Evolutionary conservation across 2,888 invertebrate species (phyloP), one percentile per base, ranked within the genome.

Genomic region (Apamea crenata): DNA sequence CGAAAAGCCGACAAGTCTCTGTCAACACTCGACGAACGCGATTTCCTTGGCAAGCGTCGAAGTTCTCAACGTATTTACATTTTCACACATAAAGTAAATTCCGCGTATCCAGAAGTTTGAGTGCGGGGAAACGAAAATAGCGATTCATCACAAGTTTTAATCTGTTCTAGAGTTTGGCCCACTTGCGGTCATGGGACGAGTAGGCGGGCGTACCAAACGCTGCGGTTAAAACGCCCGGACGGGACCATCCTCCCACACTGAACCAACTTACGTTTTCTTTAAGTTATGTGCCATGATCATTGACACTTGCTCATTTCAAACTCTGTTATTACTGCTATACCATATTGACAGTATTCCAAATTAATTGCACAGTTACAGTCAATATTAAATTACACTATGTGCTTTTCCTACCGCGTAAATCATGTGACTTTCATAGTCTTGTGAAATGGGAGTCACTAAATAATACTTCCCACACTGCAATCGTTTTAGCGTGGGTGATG

Each of bases 101-200:
- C 91, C 95, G 93, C 94, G 93, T 93, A 94, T 94, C 94, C 92
- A 92, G 92, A 94, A 95, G 93, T 95, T 94, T 92, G 93, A 94
- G 94, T 92, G 93, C 90, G 91, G 93, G 81, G 91, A 92, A 95
- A 94, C 93, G 95, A 95, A 96, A 95, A 95, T 95, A 95, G 94
- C 95, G 94, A 96, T 96, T 96, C 96, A 95, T 95, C 95, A 96
- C 94, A 96, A 96, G 95, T 96, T 96, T 96, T 96, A 96, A 96
- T 96, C 95, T 96, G 95, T 95, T 96, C 91, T 91, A 92, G 92
- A 95, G 95, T 96, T 96, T 94, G 94, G 94, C 95, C 94, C 94
- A 94, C 94, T 95, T 95, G 94, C 88, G 93, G 93, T 92, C 84
- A 85, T 77, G 70, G 63, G 61, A n/a, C 10, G 12, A 16, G 29